A percentile compares a stretch with the other conserved stretches of the same genome.
Evolutionary conservation across 2,113 vertebrate genomes (phyloP).

Genomic region (Laticauda laticaudata): DNA sequence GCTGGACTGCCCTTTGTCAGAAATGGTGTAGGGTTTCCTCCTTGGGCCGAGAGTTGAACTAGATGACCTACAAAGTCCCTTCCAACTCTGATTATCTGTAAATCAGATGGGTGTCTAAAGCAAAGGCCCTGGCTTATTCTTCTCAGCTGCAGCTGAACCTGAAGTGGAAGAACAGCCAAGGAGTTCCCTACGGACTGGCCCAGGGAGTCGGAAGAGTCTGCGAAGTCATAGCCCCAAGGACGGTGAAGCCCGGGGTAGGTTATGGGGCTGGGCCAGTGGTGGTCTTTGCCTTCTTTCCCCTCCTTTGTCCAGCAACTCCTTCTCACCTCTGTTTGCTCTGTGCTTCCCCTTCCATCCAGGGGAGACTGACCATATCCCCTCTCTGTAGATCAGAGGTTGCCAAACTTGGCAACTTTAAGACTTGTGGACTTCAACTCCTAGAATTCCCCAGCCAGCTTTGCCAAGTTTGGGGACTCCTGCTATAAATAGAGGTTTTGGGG

Average conservation of each 20-base stretch:
- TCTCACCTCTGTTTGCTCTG: neutral
- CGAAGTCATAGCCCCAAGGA: conserved; percentile 80
- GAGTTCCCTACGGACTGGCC: conserved; percentile 83
- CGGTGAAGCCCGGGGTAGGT: conserved; percentile 77
- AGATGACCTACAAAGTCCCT: too few relatives aligned
- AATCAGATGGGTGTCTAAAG: neutral
- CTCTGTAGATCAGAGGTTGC: neutral
- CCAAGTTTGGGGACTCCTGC: too few relatives aligned
- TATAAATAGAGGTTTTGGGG: neutral
- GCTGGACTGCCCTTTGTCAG: too few relatives aligned
- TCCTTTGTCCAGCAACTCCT: neutral
- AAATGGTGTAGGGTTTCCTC: too few relatives aligned
- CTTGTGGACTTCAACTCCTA: too few relatives aligned
- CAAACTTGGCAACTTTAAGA: too few relatives aligned
- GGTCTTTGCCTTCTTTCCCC: neutral
- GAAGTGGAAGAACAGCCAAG: conserved; percentile 77
- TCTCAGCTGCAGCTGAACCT: conserved; percentile 68
- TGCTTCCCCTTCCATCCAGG: neutral
- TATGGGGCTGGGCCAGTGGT: accelerated
- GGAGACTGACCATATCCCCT: neutral
- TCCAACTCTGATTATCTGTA: too few relatives aligned
- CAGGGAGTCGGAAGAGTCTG: conserved; percentile 75
- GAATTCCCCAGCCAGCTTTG: too few relatives aligned
- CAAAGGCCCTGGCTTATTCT: neutral
- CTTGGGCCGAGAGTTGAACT: too few relatives aligned